A percentile compares a stretch with the other conserved stretches of the same genome.
phyloP scores from a whole-genome alignment of 2,797 vertebrate species.

The Acipenser oxyrinchus region DNA sequence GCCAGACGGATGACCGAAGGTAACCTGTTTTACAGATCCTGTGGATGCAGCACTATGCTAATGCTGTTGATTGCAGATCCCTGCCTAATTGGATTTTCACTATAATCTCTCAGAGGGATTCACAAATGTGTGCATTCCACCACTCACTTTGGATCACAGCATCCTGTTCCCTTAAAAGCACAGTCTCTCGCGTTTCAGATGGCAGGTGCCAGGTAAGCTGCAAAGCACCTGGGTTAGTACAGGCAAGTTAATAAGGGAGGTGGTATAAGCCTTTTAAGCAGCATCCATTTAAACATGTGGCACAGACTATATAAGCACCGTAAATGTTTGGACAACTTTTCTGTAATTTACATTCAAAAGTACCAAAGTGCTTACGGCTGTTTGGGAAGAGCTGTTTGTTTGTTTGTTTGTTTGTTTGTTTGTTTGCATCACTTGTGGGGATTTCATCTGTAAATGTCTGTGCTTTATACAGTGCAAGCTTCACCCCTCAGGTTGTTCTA shows the following conservation, averaged over 20 bases:
- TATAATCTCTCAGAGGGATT: constrained; percentile 19
- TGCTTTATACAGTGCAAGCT: too few relatives aligned
- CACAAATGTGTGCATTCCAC: constrained; percentile 22
- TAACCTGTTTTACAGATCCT: constrained; percentile 24
- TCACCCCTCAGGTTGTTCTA: too few relatives aligned
- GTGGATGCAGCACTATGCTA: constrained; percentile 18
- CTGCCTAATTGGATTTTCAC: constrained; percentile 28
- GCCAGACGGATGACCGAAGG: constrained; percentile 15
- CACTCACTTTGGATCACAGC: constrained; percentile 19
- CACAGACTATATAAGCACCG: too few relatives aligned
- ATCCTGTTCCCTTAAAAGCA: constrained; percentile 20
- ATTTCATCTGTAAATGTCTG: too few relatives aligned
- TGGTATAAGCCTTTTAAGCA: neutral
- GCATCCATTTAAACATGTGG: neutral
- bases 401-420: constrained; percentile 4
- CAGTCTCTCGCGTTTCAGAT: neutral
- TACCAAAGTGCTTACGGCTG: too few relatives aligned
- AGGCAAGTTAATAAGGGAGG: constrained; percentile 19
- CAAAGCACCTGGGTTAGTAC: constrained; percentile 27
- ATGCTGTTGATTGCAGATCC: constrained; percentile 25
- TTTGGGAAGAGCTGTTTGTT: neutral
- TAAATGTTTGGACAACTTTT: too few relatives aligned
- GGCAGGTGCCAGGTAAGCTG: constrained; percentile 4
- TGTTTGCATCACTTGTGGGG: neutral
- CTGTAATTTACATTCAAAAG: too few relatives aligned